Evolutionary conservation across 2,113 vertebrate species (phyloP).

Genomic region (Pandion haliaetus): DNA sequence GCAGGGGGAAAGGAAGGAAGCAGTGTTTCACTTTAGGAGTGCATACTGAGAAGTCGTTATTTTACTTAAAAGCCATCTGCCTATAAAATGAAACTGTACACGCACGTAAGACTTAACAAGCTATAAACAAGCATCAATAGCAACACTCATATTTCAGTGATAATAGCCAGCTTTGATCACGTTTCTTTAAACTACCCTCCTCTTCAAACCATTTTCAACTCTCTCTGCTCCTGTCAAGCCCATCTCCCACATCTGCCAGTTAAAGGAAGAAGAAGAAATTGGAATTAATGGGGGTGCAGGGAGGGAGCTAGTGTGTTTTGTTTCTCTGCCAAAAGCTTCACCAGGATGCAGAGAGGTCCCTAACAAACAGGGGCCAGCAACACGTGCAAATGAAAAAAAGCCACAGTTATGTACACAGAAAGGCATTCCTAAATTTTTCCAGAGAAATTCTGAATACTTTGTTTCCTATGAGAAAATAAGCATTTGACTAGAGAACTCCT

Average conservation of each 20-base stretch:
- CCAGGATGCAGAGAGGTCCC: background rate
- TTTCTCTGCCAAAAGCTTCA: background rate
- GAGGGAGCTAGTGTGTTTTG: background rate
- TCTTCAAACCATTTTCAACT: background rate
- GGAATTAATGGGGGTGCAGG: background rate
- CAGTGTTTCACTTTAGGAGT: background rate
- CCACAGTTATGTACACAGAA: background rate
- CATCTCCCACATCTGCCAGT: background rate
- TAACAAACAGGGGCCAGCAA: background rate
- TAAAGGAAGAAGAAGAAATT: background rate
- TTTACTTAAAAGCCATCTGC: conserved; percentile 19
- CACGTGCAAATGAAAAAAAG: background rate
- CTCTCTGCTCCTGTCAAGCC: background rate
- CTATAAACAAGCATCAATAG: conserved; percentile 15
- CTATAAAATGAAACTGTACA: background rate
- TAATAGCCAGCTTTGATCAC: background rate
- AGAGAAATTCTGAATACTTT: conserved; percentile 23
- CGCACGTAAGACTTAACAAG: background rate
- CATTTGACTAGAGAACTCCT: background rate
- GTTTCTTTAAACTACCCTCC: background rate
- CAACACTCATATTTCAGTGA: background rate
- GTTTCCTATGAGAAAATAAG: conserved; percentile 20
- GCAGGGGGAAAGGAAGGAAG: background rate
- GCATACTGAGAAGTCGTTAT: background rate
- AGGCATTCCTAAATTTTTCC: background rate